A percentile compares a stretch with the other conserved stretches of the same genome.
Conservation (phyloP, 2,113 vertebrate species). For the Elephas maximus region DNA sequence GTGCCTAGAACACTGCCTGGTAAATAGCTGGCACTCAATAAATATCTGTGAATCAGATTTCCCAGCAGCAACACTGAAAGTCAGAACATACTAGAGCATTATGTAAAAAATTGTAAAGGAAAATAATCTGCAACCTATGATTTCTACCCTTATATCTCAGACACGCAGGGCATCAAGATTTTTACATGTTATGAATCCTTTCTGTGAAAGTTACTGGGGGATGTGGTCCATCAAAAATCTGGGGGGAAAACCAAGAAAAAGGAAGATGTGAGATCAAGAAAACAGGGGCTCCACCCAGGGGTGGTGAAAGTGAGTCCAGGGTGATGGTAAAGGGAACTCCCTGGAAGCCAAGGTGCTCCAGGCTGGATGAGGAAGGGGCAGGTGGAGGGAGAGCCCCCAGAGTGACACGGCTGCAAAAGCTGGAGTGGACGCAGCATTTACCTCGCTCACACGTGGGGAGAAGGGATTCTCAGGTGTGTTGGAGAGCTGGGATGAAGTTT, state of each 20-base stretch:
- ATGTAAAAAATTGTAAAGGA: background rate
- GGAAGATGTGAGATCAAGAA: background rate
- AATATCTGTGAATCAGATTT: background rate
- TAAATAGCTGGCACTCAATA: background rate
- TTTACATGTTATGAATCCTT: background rate
- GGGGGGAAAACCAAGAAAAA: background rate
- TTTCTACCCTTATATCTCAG: background rate
- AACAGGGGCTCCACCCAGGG: background rate
- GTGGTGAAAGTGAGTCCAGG: background rate
- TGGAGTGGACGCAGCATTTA: background rate
- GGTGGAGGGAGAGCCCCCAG: background rate
- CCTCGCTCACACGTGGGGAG: background rate
- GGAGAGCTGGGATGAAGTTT: background rate
- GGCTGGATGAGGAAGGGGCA: background rate
- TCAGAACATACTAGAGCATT: background rate
- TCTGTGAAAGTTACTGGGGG: background rate
- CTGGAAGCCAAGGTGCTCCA: background rate
- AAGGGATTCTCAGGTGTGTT: background rate
- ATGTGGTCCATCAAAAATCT: background rate
- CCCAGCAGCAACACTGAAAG: background rate
- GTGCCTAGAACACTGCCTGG: background rate
- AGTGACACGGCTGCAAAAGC: background rate
- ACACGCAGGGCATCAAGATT: background rate
- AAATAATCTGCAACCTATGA: background rate
- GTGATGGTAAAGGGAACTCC: background rate